phyloP scores from a whole-genome alignment of 2,113 vertebrate species.

The Callorhinus ursinus region DNA sequence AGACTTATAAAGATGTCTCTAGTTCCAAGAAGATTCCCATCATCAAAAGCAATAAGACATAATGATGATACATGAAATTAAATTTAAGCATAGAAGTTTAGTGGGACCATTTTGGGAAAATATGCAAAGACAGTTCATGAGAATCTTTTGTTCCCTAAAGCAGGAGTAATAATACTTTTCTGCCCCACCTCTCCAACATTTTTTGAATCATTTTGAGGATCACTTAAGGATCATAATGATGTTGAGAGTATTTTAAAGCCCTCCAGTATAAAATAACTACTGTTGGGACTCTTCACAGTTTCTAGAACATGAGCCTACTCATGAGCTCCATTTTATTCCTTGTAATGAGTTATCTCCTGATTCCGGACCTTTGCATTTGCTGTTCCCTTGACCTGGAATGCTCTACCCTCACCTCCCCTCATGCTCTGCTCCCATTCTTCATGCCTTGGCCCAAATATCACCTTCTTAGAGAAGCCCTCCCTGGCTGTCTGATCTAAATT shows the following conservation, averaged over 20 bases:
- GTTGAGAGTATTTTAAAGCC: neutral
- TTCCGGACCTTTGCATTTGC: neutral
- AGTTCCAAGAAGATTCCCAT: constrained; percentile 9
- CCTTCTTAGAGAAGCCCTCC: neutral
- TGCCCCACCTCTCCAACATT: neutral
- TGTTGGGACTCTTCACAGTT: neutral
- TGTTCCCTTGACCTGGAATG: neutral
- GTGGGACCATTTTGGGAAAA: constrained; percentile 20
- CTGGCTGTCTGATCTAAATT: neutral
- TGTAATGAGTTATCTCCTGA: neutral
- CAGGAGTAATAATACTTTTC: constrained; percentile 1
- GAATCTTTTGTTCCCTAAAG: neutral
- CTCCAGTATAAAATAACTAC: neutral
- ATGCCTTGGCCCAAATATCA: neutral
- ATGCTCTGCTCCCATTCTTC: neutral
- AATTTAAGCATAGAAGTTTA: neutral
- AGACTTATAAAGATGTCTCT: neutral
- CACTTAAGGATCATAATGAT: constrained; percentile 28
- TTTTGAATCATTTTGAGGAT: constrained; percentile 4
- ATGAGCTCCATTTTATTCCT: neutral
- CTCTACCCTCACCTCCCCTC: neutral
- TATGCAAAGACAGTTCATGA: neutral
- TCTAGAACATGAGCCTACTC: neutral
- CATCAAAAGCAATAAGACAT: constrained; percentile 33
- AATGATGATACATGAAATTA: constrained; percentile 8